Conservation (phyloP, 2,113 vertebrate genomes). For the Nanorana parkeri region DNA sequence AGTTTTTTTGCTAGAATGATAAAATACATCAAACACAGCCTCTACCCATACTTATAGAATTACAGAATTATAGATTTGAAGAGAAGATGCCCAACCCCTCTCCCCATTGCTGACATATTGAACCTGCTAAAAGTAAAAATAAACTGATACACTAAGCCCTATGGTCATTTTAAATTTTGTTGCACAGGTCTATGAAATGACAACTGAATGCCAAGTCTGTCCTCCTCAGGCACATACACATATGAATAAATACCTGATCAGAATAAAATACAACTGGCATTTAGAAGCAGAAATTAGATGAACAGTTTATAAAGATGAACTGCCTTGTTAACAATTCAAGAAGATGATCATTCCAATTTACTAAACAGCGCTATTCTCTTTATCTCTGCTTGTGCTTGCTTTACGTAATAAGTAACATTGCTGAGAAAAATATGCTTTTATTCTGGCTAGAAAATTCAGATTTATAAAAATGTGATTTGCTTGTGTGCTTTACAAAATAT, state of each 20-base stretch:
- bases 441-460: not conserved
- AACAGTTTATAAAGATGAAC: slow-evolving; percentile 44
- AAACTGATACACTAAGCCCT: not conserved
- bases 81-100: not conserved
- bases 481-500: not conserved
- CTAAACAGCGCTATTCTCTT: slow-evolving; percentile 1
- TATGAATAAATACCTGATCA: slow-evolving; percentile 8
- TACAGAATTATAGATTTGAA: not conserved
- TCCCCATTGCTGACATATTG: not conserved
- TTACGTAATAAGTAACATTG: slow-evolving; percentile 8
- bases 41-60: not conserved
- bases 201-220: not conserved
- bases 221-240: not conserved
- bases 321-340: slow-evolving; percentile 40
- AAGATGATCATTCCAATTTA: slow-evolving; percentile 36
- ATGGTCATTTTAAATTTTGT: no score
- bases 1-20: no score
- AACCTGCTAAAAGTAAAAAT: no score
- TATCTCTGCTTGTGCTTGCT: not conserved
- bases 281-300: slow-evolving; percentile 11
- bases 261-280: slow-evolving; percentile 20
- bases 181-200: not conserved
- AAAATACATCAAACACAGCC: no score
- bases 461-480: not conserved
- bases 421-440: slow-evolving; percentile 28